phyloP scores from a whole-genome alignment of 2,888 invertebrate genomes.

The Diploptera punctata region DNA sequence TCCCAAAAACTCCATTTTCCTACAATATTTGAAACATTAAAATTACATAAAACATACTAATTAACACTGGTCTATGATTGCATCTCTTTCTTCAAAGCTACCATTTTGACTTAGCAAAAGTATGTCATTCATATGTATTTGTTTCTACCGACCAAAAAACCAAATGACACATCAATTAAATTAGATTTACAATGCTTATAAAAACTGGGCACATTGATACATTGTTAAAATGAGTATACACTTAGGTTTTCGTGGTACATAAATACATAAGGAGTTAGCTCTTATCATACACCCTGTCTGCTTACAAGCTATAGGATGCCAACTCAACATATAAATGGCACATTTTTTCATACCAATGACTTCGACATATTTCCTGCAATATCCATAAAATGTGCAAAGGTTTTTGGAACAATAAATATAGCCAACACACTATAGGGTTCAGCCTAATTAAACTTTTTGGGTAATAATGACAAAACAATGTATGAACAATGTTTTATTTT shows the following conservation, averaged over 20 bases:
- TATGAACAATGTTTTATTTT: no score
- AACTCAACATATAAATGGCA: slow-evolving; percentile 9
- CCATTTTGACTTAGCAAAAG: slow-evolving; percentile 7
- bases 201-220: slow-evolving; percentile 28
- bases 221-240: slow-evolving; percentile 27
- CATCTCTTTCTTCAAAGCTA: slow-evolving; percentile 4
- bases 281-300: neutral
- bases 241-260: neutral
- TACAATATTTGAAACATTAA: slow-evolving; percentile 17
- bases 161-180: slow-evolving; percentile 16
- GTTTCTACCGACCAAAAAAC: slow-evolving; percentile 9
- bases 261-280: neutral
- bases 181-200: slow-evolving; percentile 20
- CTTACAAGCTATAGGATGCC: neutral
- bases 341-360: no score
- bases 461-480: no score
- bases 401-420: no score
- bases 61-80: slow-evolving; percentile 1
- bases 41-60: slow-evolving; percentile 22
- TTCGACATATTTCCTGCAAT: no score
- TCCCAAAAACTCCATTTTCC: slow-evolving; percentile 11
- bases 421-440: no score
- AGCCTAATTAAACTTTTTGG: no score
- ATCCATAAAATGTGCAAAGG: no score
- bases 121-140: slow-evolving; percentile 4